Percentiles rank a stretch among this genome's conserved stretches.
These are phyloP conservation scores for Drosophila lowei DNA, from an alignment of 1,140 invertebrate genomes.

Conservation along the genomic window DNA sequence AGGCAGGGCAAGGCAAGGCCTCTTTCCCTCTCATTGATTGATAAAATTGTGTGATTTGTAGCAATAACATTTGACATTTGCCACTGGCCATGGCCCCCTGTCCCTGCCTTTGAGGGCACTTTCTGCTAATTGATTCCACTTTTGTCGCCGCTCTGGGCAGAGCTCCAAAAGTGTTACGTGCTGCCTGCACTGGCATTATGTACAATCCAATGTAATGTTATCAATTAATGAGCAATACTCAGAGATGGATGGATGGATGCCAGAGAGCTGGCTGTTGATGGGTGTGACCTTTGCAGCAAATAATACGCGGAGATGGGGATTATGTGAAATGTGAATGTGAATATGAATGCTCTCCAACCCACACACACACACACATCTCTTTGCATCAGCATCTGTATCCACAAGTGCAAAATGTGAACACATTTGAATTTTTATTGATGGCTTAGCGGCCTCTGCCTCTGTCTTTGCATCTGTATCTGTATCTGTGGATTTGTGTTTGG, in stretches of 20 bases:
- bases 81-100: constrained; percentile 28
- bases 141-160: constrained; percentile 16
- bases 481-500: constrained; percentile 17
- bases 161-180: constrained; percentile 26
- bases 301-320: constrained; percentile 49
- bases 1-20: too few relatives aligned
- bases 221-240: constrained; percentile 41
- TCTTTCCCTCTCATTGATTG: too few relatives aligned
- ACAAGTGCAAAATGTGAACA: constrained; percentile 75
- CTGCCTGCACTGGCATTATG: constrained; percentile 23
- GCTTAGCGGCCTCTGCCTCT: constrained; percentile 45
- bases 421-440: constrained; percentile 77
- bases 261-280: background rate
- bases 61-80: constrained; percentile 62
- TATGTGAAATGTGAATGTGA: constrained; percentile 22
- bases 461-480: background rate
- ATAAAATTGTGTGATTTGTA: constrained; percentile 29
- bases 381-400: constrained; percentile 2
- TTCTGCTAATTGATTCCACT: constrained; percentile 48
- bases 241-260: constrained; percentile 1
- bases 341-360: constrained; percentile 53
- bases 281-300: constrained; percentile 53
- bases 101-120: constrained; percentile 4
- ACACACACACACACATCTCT: constrained; percentile 19
- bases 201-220: constrained; percentile 25